Conservation (phyloP, 1,140 invertebrate species). For the Drosophila carrolli region DNA sequence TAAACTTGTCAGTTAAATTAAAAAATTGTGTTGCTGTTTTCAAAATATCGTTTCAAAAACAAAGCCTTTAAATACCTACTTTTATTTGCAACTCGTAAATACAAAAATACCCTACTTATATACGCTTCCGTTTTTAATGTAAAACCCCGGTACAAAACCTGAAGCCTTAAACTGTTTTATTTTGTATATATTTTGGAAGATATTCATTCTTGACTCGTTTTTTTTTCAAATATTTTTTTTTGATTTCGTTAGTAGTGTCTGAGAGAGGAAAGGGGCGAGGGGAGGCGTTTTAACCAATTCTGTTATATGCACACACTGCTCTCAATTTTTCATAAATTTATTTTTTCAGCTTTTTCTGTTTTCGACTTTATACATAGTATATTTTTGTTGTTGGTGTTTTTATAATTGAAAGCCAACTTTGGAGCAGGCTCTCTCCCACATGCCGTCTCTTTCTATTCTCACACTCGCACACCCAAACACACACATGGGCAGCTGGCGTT, state of each 20-base stretch:
- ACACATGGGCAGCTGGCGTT: constrained; percentile 70
- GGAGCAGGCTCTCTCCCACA: constrained; percentile 5
- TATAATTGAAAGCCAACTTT: constrained; percentile 81
- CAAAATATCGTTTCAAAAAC: no score
- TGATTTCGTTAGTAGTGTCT: neutral
- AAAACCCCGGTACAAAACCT: no score
- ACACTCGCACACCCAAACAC: constrained; percentile 27
- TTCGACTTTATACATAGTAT: constrained; percentile 1
- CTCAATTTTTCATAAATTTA: constrained; percentile 52
- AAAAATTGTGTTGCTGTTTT: no score
- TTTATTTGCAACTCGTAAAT: no score
- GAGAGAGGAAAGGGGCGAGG: neutral
- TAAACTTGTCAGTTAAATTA: no score
- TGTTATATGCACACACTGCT: constrained; percentile 31
- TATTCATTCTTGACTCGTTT: neutral
- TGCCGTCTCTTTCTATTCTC: neutral
- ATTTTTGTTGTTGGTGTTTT: constrained; percentile 59
- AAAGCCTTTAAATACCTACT: no score
- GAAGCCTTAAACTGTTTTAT: neutral
- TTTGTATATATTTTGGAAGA: neutral
- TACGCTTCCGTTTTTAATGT: no score
- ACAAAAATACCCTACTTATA: no score
- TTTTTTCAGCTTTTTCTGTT: constrained; percentile 33
- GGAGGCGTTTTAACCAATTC: constrained; percentile 28
- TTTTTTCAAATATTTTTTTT: constrained; percentile 3